Base-by-base conservation (phyloP, 2,797 vertebrate species). In the Enteromius unitaeniatus region DNA sequence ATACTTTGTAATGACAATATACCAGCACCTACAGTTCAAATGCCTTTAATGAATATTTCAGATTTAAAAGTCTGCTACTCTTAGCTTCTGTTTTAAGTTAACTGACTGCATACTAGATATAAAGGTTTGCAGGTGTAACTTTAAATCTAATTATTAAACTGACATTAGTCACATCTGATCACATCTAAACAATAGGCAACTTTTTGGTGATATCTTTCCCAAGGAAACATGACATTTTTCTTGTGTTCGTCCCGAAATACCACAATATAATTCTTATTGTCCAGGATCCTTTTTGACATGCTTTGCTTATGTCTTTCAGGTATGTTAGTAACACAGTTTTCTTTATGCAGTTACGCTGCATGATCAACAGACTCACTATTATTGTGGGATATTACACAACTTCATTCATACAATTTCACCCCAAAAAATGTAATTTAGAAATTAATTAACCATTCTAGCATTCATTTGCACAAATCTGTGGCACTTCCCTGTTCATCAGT, bases 301-400 rank as follows among this genome's bases (percentile, higher is more conserved):
- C 1, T 37, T 68, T 68, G 28, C 13, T 55, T 6, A 21, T 6
- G 13, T 49, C 4, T 47, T 65, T 78, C 11, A 5, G 10, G 19
- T 49, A 65, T 10, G 42, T 64, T 53, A 79, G 3, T 79, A 79
- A 68, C 14, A 23, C 45, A 11, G 69, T 73, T 23, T 23, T n/a
- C 31, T 67, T 51, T 40, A 21, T 55, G 15, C 49, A 21, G 49
- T 21, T 80, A 69, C 31, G 0, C 11, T 40, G 45, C 21, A 47
- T 80, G 34, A 51, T 13, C 26, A 51, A 40, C 7, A 11, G 28
- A 53, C n/a, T 45, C 3, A 28, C 9, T 14, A 19, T n/a, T 49
- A 58, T 53, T 13, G 42, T 78, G 11, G n/a, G 14, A 47, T 13
- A 28, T 58, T 6, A 37, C 34, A 55, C 4, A 55, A 37, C 13